Percentiles rank a stretch among this genome's conserved stretches.
phyloP scores from a whole-genome alignment of 2,888 invertebrate genomes.

The Brenthis hecate region DNA sequence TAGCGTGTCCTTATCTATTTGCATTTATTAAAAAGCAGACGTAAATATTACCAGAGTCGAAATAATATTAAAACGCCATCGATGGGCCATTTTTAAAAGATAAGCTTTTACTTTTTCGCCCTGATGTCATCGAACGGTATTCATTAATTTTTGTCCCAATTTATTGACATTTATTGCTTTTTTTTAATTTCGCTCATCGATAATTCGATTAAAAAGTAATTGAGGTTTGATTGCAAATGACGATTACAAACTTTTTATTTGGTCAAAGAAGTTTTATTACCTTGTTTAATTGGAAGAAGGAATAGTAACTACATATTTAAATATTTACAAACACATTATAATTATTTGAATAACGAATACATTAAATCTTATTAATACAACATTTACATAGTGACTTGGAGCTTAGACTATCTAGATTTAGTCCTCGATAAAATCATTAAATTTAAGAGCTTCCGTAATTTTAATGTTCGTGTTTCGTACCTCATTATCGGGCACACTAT shows the following conservation, averaged over 20 bases:
- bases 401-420: constrained; percentile 18
- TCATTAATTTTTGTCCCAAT: not conserved
- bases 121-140: not conserved
- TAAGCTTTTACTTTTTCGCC: not conserved
- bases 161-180: not conserved
- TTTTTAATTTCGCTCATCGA: constrained; percentile 7
- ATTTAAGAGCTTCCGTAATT: constrained; percentile 48
- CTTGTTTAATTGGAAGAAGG: no score
- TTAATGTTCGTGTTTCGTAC: constrained; percentile 51
- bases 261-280: constrained; percentile 3
- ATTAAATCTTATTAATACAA: constrained; percentile 14
- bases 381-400: constrained; percentile 9
- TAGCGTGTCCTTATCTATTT: no score
- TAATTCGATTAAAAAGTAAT: constrained; percentile 22
- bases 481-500: constrained; percentile 45
- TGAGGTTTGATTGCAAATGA: not conserved
- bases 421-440: constrained; percentile 43
- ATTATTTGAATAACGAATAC: not conserved
- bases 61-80: constrained; percentile 2
- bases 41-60: no score
- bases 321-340: no score
- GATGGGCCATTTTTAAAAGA: constrained; percentile 1
- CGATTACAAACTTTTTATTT: not conserved
- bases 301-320: no score
- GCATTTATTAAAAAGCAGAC: constrained; percentile 25